phyloP scores from a whole-genome alignment of 2,888 invertebrate genomes.

The Amblyjoppa fuscipennis region DNA sequence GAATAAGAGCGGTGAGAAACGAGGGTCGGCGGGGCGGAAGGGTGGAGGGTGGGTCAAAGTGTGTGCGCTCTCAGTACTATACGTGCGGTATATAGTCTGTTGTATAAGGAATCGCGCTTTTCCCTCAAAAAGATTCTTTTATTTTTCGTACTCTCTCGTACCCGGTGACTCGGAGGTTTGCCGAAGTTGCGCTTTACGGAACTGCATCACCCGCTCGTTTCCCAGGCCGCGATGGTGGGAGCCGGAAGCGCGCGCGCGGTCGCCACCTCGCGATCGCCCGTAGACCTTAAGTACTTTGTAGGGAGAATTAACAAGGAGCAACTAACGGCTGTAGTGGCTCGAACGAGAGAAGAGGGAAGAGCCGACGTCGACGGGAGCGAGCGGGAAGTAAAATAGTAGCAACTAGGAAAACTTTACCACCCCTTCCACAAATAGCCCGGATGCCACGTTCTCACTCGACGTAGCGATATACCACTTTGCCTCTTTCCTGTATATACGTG shows the following conservation, averaged over 20 bases:
- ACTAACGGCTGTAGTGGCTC: slow-evolving; percentile 58
- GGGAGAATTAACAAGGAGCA: slow-evolving; percentile 70
- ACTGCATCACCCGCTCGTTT: slow-evolving; percentile 71
- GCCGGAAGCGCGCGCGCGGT: slow-evolving; percentile 19
- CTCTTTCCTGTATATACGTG: slow-evolving; percentile 2
- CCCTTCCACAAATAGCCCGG: slow-evolving; percentile 52
- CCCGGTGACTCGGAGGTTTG: slow-evolving; percentile 37
- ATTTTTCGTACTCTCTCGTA: slow-evolving; percentile 44
- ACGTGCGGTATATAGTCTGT: not conserved
- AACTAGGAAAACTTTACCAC: slow-evolving; percentile 58
- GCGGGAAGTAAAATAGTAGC: slow-evolving; percentile 47
- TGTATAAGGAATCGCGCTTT: slow-evolving; percentile 39
- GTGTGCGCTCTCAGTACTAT: not conserved
- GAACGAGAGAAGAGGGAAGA: slow-evolving; percentile 38
- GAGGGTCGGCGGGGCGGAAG: not conserved
- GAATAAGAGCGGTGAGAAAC: slow-evolving; percentile 9
- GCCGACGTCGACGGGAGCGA: slow-evolving; percentile 16
- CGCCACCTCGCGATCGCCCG: slow-evolving; percentile 56
- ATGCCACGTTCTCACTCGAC: slow-evolving; percentile 36
- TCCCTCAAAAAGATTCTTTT: slow-evolving; percentile 43
- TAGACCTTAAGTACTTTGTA: slow-evolving; percentile 70
- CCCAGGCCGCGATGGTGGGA: slow-evolving; percentile 61
- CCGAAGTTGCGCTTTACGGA: slow-evolving; percentile 56
- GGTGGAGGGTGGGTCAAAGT: slow-evolving; percentile 4
- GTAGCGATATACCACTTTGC: slow-evolving; percentile 34